Evolutionary conservation across 2,888 invertebrate genomes (phyloP).

Genomic region (Saturnia japonica): DNA sequence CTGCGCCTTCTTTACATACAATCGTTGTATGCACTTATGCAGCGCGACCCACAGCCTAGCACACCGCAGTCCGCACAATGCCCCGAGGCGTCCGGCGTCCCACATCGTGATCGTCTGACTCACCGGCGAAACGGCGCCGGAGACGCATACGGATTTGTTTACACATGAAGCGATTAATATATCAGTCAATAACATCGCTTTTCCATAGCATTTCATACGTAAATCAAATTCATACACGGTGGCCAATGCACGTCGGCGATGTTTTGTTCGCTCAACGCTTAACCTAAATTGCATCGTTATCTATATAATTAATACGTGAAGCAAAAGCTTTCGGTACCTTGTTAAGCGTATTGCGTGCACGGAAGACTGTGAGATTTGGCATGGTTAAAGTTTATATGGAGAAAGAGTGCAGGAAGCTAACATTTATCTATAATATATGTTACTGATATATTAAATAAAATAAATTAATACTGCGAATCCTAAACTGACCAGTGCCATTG

Average conservation of each 20-base stretch:
- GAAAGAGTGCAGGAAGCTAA: too few species aligned
- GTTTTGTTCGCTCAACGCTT: not conserved
- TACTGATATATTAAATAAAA: too few species aligned
- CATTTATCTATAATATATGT: too few species aligned
- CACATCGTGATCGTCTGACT: slow-evolving; percentile 76
- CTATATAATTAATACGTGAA: too few species aligned
- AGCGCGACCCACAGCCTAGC: slow-evolving; percentile 49
- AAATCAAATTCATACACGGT: not conserved
- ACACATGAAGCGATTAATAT: slow-evolving; percentile 72
- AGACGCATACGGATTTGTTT: slow-evolving; percentile 68
- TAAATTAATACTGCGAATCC: too few species aligned
- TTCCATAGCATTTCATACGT: slow-evolving; percentile 14
- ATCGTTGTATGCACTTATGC: slow-evolving; percentile 61
- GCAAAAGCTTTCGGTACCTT: too few species aligned
- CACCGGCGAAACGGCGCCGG: slow-evolving; percentile 60
- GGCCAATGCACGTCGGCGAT: too few species aligned
- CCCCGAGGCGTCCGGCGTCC: slow-evolving; percentile 65
- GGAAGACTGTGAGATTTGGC: too few species aligned
- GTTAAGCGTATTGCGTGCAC: too few species aligned
- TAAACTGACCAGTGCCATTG: too few species aligned
- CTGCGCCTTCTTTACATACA: slow-evolving; percentile 76
- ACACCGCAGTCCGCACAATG: slow-evolving; percentile 46
- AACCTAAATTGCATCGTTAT: too few species aligned
- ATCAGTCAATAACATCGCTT: slow-evolving; percentile 30
- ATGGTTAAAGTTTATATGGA: too few species aligned